These are phyloP conservation scores for Cephus runcator DNA, from an alignment of 2,888 invertebrate species.

Conservation along the genomic window DNA sequence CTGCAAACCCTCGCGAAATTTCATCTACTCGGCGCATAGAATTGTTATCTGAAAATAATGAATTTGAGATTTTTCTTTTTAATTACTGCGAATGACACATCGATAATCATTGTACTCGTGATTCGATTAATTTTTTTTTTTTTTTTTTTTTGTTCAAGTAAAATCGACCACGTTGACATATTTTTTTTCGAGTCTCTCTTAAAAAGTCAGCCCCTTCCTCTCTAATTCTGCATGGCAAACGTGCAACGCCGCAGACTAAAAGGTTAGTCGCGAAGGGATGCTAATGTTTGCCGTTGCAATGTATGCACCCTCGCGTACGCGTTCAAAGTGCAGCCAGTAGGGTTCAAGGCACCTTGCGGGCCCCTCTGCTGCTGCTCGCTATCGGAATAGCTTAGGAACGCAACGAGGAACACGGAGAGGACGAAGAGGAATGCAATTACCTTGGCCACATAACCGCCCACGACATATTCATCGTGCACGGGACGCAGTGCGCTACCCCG, in stretches of 20 bases:
- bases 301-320: constrained; percentile 55
- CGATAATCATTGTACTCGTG: neutral
- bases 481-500: constrained; percentile 35
- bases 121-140: neutral
- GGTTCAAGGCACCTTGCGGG: neutral
- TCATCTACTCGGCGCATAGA: neutral
- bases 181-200: neutral
- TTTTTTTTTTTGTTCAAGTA: no score
- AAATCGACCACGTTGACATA: no score
- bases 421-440: constrained; percentile 45
- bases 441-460: constrained; percentile 43
- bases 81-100: neutral
- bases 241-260: neutral
- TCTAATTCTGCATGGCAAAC: neutral
- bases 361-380: neutral
- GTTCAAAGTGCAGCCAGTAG: constrained; percentile 32
- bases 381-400: neutral
- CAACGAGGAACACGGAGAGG: constrained; percentile 21
- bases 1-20: neutral
- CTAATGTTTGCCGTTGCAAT: constrained; percentile 54
- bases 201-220: neutral
- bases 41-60: neutral
- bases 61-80: neutral
- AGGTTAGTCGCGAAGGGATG: neutral
- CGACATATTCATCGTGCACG: constrained; percentile 48